phyloP scores from a whole-genome alignment of 2,888 invertebrate species.

The Cryptocephalus moraei region DNA sequence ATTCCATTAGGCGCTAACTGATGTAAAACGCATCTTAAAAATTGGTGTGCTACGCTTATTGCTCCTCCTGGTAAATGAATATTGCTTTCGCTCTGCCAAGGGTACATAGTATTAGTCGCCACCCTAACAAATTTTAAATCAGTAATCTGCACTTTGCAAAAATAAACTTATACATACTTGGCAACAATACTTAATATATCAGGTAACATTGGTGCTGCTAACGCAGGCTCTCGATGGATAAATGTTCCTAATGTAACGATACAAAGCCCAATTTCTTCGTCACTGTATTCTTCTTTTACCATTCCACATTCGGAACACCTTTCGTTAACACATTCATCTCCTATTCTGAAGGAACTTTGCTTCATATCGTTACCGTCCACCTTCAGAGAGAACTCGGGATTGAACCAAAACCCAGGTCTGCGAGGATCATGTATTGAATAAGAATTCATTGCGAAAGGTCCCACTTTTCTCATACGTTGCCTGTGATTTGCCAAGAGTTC shows the following conservation, averaged over 20 bases:
- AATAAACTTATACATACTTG: conserved; percentile 47
- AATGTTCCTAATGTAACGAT: conserved; percentile 91
- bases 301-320: conserved; percentile 87
- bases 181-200: conserved; percentile 83
- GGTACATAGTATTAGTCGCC: conserved; percentile 67
- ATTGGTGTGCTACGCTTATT: conserved; percentile 92
- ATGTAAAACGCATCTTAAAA: conserved; percentile 90
- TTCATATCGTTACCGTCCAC: conserved; percentile 37
- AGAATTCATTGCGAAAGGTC: conserved; percentile 44
- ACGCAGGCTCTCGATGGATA: conserved; percentile 88
- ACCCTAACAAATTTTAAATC: conserved; percentile 43
- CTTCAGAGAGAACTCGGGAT: conserved; percentile 33
- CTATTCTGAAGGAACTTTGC: conserved; percentile 54
- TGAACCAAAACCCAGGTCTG: conserved; percentile 46
- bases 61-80: conserved; percentile 90
- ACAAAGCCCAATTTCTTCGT: conserved; percentile 91
- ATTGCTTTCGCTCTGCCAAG: conserved; percentile 82
- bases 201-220: conserved; percentile 89
- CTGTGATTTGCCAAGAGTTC: conserved; percentile 38
- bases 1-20: conserved; percentile 95
- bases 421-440: conserved; percentile 44
- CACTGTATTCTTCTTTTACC: conserved; percentile 84
- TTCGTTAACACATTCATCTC: conserved; percentile 61
- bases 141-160: conserved; percentile 3
- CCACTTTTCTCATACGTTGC: conserved; percentile 44